A percentile compares a stretch with the other conserved stretches of the same genome.
Conservation (phyloP, 2,797 vertebrate genomes). For the Remorina albescens region DNA sequence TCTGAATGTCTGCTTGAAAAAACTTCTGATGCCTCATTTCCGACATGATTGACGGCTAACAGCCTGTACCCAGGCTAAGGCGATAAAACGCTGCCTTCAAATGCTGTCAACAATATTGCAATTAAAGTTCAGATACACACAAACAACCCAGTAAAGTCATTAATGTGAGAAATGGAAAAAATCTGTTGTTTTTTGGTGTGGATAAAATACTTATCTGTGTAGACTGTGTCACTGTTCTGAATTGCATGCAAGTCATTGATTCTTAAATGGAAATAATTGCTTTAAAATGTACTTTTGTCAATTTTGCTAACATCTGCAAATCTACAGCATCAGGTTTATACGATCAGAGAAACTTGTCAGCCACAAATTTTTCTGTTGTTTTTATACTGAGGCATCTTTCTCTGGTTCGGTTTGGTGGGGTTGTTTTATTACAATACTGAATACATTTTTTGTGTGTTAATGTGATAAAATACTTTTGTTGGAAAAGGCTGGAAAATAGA, state of each 20-base stretch:
- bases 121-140: constrained; percentile 39
- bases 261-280: not conserved
- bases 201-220: constrained; percentile 2
- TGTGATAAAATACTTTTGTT: not conserved
- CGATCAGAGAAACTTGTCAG: not conserved
- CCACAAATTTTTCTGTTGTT: not conserved
- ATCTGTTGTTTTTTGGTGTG: not conserved
- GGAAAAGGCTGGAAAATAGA: not conserved
- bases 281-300: not conserved
- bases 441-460: not conserved
- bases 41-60: constrained; percentile 47
- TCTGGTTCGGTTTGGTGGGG: not conserved
- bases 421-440: not conserved
- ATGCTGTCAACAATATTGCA: constrained; percentile 39
- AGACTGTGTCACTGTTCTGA: not conserved
- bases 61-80: constrained; percentile 26
- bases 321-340: not conserved
- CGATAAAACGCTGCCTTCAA: constrained; percentile 21
- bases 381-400: not conserved
- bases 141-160: constrained; percentile 19
- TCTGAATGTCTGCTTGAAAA: constrained; percentile 38
- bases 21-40: constrained; percentile 50
- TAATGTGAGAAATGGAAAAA: not conserved
- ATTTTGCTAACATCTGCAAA: not conserved
- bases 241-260: not conserved